Conservation (phyloP, 2,797 vertebrate species). For the Lophotriccus pileatus region DNA sequence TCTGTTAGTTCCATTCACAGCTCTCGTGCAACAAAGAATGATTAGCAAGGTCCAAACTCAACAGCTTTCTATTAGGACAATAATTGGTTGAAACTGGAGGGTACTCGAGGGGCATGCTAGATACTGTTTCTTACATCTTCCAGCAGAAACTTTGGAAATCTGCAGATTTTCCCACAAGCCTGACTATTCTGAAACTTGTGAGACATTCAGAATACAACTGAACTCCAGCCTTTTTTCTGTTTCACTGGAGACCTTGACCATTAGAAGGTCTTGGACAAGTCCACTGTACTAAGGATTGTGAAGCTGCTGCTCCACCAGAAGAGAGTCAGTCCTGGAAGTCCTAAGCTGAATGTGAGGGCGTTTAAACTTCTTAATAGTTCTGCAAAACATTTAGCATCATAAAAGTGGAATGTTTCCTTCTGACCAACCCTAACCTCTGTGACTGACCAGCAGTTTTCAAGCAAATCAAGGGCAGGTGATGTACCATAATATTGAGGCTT, state of each 20-base stretch:
- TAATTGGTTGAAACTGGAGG: background rate
- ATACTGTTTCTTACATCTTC: background rate
- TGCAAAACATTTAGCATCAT: background rate
- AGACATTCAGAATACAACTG: background rate
- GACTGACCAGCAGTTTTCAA: background rate
- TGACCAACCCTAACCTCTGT: background rate
- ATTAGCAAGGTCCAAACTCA: background rate
- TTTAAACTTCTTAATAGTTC: background rate
- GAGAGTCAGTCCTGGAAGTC: background rate
- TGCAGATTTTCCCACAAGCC: background rate
- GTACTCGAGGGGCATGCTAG: background rate
- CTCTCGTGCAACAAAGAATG: background rate
- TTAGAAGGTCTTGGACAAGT: background rate
- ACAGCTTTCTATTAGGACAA: background rate
- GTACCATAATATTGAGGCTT: rapidly evolving
- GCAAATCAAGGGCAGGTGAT: background rate
- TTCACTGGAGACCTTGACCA: background rate
- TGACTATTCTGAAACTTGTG: background rate
- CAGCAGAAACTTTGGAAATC: background rate
- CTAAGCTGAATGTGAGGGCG: background rate
- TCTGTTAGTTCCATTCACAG: background rate
- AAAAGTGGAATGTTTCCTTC: background rate
- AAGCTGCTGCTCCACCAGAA: background rate
- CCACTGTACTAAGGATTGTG: background rate
- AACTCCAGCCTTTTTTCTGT: background rate